Evolutionary conservation across 2,797 vertebrate species (phyloP).

Genomic region (Phylloscopus collybita): DNA sequence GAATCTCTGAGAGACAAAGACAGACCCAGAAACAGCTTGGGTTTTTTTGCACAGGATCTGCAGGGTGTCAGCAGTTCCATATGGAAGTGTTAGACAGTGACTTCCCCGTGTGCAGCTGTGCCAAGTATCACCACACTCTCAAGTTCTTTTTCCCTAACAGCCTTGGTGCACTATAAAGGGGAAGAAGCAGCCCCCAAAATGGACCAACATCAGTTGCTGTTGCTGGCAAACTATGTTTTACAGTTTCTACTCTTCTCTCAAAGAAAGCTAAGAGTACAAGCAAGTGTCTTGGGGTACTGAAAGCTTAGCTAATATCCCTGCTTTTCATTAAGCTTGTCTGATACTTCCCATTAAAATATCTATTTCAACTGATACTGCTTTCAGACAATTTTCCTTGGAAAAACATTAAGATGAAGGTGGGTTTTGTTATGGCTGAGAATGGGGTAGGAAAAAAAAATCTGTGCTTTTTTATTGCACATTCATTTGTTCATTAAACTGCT

Average conservation of each 20-base stretch:
- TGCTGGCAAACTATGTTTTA: not conserved
- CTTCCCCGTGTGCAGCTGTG: not conserved
- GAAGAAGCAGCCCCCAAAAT: not conserved
- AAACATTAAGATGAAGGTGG: slow-evolving; percentile 6
- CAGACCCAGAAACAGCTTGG: not conserved
- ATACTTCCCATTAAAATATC: slow-evolving; percentile 56
- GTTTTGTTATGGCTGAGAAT: not conserved
- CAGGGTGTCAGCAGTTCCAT: slow-evolving; percentile 24
- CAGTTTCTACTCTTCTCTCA: not conserved
- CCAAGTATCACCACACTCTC: not conserved
- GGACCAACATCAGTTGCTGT: not conserved
- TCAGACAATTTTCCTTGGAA: slow-evolving; percentile 34
- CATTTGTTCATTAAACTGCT: not conserved
- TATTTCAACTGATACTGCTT: slow-evolving; percentile 39
- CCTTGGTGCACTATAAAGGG: not conserved
- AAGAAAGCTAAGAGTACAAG: not conserved
- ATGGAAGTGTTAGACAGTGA: not conserved
- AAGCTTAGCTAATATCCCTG: slow-evolving; percentile 41
- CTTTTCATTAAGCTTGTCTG: slow-evolving; percentile 40
- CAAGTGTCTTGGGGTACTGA: slow-evolving; percentile 5
- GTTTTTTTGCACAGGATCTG: not conserved
- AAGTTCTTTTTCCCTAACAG: not conserved
- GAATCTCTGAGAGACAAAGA: not conserved
- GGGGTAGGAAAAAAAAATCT: not conserved
- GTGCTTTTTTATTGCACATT: not conserved